phyloP scores from a whole-genome alignment of 2,888 invertebrate species.

The Coleophora deauratella region DNA sequence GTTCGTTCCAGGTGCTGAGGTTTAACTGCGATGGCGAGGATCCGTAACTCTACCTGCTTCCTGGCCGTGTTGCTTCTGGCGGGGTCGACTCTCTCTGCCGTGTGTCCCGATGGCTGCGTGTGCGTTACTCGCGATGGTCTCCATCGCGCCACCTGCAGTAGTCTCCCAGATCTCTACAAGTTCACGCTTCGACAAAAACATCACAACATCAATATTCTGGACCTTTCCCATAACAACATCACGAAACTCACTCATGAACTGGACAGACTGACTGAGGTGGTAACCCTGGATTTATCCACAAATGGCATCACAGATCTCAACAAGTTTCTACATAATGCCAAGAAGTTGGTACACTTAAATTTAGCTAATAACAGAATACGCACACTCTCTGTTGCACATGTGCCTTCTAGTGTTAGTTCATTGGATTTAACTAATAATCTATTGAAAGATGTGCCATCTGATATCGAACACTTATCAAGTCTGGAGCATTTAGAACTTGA shows the following conservation, averaged over 20 bases:
- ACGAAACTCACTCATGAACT: slow-evolving; percentile 72
- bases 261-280: slow-evolving; percentile 74
- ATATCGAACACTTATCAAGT: slow-evolving; percentile 67
- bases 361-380: slow-evolving; percentile 76
- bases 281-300: slow-evolving; percentile 77
- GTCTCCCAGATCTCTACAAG: slow-evolving; percentile 85
- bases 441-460: slow-evolving; percentile 74
- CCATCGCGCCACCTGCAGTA: slow-evolving; percentile 77
- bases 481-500: slow-evolving; percentile 78
- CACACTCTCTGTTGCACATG: slow-evolving; percentile 61
- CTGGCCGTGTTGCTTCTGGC: slow-evolving; percentile 43
- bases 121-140: slow-evolving; percentile 80
- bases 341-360: slow-evolving; percentile 73
- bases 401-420: slow-evolving; percentile 75
- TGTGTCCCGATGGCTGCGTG: slow-evolving; percentile 70
- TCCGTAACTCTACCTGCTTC: slow-evolving; percentile 36
- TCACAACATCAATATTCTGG: slow-evolving; percentile 72
- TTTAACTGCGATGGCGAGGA: slow-evolving; percentile 46
- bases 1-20: slow-evolving; percentile 55
- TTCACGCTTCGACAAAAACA: slow-evolving; percentile 63
- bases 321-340: slow-evolving; percentile 72
- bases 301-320: slow-evolving; percentile 75
- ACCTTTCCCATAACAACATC: slow-evolving; percentile 77
- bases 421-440: slow-evolving; percentile 78
- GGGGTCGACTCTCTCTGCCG: slow-evolving; percentile 39